A percentile compares a stretch with the other conserved stretches of the same genome.
These are phyloP conservation scores for Notospermus geniculatus DNA, from an alignment of 1,140 invertebrate species.

Conservation along the genomic window DNA sequence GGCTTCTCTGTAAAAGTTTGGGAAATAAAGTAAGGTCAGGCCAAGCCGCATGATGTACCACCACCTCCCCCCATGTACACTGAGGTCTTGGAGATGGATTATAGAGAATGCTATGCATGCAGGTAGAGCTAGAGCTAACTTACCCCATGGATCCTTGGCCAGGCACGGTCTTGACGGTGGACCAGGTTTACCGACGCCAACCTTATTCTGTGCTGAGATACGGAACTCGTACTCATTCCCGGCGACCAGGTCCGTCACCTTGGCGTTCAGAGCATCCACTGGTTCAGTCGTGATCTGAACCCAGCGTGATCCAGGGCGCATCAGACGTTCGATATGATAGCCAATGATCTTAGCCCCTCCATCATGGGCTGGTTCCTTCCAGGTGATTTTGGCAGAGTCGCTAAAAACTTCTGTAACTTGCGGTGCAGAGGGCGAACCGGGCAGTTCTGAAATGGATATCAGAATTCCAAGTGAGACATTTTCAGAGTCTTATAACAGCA, in stretches of 20 bases:
- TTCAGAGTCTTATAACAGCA: no score
- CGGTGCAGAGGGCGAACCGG: constrained; percentile 76
- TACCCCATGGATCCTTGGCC: constrained; percentile 91
- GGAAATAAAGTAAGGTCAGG: background rate
- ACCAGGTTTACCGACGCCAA: constrained; percentile 90
- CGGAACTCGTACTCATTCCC: constrained; percentile 97
- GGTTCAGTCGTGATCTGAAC: constrained; percentile 65
- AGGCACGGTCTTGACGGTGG: constrained; percentile 82
- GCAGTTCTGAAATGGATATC: constrained; percentile 71
- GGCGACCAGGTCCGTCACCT: constrained; percentile 82
- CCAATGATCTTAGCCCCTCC: constrained; percentile 95
- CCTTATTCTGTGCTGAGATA: constrained; percentile 93
- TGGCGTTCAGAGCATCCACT: constrained; percentile 66
- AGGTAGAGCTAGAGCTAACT: constrained; percentile 30
- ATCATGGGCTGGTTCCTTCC: constrained; percentile 83
- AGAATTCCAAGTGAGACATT: constrained; percentile 55
- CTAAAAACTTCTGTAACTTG: constrained; percentile 93
- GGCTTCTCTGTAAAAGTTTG: constrained; percentile 51
- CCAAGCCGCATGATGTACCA: background rate
- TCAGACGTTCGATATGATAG: constrained; percentile 86
- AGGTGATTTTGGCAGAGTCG: constrained; percentile 88
- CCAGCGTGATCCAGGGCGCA: constrained; percentile 66
- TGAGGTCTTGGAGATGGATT: no score
- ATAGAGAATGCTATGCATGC: no score
- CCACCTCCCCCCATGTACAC: background rate